Percentiles rank a stretch among this genome's conserved stretches.
phyloP scores from a whole-genome alignment of 2,113 vertebrate species.

The Rousettus leschenaultii region DNA sequence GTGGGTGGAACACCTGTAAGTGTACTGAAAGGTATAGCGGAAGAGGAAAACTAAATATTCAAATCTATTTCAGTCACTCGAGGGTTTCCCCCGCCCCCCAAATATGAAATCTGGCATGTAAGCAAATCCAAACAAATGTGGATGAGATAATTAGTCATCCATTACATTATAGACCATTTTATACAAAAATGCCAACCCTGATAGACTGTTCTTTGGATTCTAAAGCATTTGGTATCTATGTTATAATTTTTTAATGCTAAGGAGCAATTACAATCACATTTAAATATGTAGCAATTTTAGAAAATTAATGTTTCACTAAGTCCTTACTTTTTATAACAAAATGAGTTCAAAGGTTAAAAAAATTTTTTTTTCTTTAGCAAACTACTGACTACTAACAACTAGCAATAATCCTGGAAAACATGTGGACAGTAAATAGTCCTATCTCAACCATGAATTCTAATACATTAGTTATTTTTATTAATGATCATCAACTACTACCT shows the following conservation, averaged over 20 bases:
- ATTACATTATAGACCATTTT: conserved; percentile 33
- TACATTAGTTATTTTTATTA: conserved; percentile 69
- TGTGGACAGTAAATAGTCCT: conserved; percentile 67
- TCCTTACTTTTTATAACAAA: conserved; percentile 70
- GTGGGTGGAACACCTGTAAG: background rate
- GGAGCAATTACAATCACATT: conserved; percentile 76
- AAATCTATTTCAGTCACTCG: background rate
- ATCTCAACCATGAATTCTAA: conserved; percentile 67
- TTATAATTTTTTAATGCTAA: conserved; percentile 78
- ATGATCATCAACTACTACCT: conserved; percentile 41
- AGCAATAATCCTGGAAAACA: conserved; percentile 60
- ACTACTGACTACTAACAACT: conserved; percentile 37
- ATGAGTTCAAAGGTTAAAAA: conserved; percentile 24
- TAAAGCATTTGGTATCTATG: conserved; percentile 64
- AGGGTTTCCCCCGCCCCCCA: background rate
- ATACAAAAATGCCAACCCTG: conserved; percentile 50
- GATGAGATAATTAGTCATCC: background rate
- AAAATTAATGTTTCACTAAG: conserved; percentile 77
- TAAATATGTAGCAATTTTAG: conserved; percentile 74
- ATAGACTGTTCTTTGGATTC: conserved; percentile 61
- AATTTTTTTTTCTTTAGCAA: background rate
- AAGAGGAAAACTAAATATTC: background rate
- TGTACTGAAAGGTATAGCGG: background rate
- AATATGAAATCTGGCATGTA: background rate
- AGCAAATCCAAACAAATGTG: conserved; percentile 7